phyloP scores from a whole-genome alignment of 2,113 vertebrate species.

The Numida meleagris region DNA sequence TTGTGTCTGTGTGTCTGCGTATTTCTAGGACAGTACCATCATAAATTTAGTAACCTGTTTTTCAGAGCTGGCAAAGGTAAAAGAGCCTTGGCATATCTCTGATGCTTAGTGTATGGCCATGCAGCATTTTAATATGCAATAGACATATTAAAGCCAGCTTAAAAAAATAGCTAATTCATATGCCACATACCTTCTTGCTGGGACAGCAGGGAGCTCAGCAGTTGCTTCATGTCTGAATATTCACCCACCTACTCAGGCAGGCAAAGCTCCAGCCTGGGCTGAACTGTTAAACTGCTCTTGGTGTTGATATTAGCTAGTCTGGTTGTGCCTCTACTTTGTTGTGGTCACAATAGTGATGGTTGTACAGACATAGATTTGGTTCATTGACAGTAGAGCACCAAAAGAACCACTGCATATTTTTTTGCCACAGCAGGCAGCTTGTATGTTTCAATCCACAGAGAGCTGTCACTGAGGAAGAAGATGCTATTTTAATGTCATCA shows the following conservation, averaged over 20 bases:
- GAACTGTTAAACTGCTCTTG: neutral
- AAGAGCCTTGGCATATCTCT: neutral
- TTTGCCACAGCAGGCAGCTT: conserved; percentile 15
- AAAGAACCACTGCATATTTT: conserved; percentile 39
- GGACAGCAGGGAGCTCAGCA: neutral
- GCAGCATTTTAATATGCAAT: neutral
- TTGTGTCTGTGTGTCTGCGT: neutral
- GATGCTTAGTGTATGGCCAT: neutral
- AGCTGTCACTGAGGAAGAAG: conserved; percentile 6
- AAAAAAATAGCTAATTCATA: neutral
- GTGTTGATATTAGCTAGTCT: neutral
- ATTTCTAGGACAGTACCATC: neutral
- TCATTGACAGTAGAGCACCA: neutral
- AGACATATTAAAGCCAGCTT: neutral
- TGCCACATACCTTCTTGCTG: neutral
- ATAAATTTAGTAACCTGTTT: neutral
- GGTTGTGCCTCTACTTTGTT: neutral
- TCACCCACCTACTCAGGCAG: neutral
- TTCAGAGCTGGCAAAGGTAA: neutral
- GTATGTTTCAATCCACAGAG: neutral
- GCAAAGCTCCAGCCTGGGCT: neutral
- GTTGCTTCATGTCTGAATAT: neutral
- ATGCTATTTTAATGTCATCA: conserved; percentile 36
- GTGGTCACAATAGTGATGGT: neutral
- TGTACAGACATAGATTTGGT: neutral